A percentile compares a stretch with the other conserved stretches of the same genome.
Conservation (phyloP, 2,797 vertebrate species). For the Emydoidea blandingii region DNA sequence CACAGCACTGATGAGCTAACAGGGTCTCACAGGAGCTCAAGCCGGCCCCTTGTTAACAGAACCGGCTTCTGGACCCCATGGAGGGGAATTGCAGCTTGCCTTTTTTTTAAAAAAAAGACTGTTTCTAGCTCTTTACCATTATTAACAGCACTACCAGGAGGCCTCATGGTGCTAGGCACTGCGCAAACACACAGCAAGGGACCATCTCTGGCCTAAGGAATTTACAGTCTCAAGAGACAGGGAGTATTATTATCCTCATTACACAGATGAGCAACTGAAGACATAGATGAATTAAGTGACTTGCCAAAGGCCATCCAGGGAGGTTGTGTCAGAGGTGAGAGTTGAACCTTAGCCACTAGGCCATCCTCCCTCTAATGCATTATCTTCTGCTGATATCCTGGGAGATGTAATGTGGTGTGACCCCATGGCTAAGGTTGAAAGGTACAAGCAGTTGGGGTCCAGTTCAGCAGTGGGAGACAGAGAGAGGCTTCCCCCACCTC, state of each 20-base stretch:
- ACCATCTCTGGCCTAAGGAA: not conserved
- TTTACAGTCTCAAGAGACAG: not conserved
- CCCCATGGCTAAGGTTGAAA: not conserved
- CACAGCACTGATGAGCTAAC: conserved; percentile 35
- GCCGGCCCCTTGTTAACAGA: not conserved
- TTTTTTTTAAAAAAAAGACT: not conserved
- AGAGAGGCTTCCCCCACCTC: not conserved
- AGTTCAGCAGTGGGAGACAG: not conserved
- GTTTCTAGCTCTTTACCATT: not conserved
- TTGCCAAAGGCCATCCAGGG: not conserved
- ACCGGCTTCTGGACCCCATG: not conserved
- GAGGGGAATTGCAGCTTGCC: not conserved
- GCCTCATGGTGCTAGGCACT: not conserved
- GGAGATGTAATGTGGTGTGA: not conserved
- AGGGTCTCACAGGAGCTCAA: not conserved
- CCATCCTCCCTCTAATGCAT: not conserved
- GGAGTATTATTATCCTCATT: too few species aligned
- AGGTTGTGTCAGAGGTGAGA: not conserved
- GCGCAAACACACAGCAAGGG: not conserved
- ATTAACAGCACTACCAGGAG: not conserved
- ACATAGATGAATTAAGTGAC: not conserved
- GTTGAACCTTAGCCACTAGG: not conserved
- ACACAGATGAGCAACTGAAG: not conserved
- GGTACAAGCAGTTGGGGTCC: not conserved
- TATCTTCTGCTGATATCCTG: not conserved